These are phyloP conservation scores for Pheosia tremula DNA, from an alignment of 2,888 invertebrate species.

Conservation along the genomic window DNA sequence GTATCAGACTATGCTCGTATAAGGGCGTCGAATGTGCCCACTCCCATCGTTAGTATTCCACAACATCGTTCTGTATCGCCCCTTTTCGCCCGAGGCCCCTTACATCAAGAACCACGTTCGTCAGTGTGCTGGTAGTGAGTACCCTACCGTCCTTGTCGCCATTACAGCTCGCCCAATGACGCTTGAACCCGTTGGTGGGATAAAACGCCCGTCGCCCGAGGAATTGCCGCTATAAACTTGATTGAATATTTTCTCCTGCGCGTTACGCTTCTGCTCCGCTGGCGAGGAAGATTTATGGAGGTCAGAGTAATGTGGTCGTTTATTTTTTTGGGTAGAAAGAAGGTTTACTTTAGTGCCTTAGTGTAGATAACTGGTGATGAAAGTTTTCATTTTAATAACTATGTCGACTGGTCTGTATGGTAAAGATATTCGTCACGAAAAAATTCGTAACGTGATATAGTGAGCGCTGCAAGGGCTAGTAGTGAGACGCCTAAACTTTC, in stretches of 20 bases:
- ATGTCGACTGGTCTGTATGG: too few species aligned
- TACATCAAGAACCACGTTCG: neutral
- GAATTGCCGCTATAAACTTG: constrained; percentile 63
- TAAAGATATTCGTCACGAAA: too few species aligned
- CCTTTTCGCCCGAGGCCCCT: neutral
- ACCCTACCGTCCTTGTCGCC: constrained; percentile 1
- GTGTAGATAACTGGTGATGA: neutral
- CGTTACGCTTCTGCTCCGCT: constrained; percentile 38
- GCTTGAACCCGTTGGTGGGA: constrained; percentile 4
- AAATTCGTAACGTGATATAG: too few species aligned
- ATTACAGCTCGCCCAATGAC: constrained; percentile 4
- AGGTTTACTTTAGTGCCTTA: constrained; percentile 7
- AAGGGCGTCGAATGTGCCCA: neutral
- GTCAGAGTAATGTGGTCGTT: constrained; percentile 35
- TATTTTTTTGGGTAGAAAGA: constrained; percentile 24
- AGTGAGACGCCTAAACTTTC: too few species aligned
- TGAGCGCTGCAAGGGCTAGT: too few species aligned
- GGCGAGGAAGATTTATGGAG: constrained; percentile 39
- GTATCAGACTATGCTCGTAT: neutral
- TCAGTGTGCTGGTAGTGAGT: neutral
- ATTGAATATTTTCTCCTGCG: constrained; percentile 65
- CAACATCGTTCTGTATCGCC: neutral
- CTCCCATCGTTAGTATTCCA: neutral
- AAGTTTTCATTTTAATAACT: too few species aligned
- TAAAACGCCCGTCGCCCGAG: constrained; percentile 30